Conservation (phyloP, 2,113 vertebrate genomes). For the Nestor notabilis region DNA sequence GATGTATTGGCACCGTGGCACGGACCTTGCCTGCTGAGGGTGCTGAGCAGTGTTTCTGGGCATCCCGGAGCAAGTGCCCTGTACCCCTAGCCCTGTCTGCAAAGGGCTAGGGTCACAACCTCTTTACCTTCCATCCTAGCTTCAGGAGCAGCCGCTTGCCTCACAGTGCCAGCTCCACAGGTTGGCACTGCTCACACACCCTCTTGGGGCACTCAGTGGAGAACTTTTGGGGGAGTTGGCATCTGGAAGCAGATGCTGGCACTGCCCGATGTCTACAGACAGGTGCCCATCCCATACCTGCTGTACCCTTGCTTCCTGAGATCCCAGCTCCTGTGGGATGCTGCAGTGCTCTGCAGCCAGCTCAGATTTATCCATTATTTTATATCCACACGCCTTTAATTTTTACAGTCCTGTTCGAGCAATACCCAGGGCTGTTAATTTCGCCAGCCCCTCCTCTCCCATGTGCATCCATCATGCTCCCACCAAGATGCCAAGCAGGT, state of each 20-base stretch:
- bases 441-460: background rate
- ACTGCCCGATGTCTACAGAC: background rate
- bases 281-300: background rate
- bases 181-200: background rate
- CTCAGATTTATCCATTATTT: conserved; percentile 63
- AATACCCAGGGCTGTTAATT: conserved; percentile 40
- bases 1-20: accelerated
- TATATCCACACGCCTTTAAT: conserved; percentile 61
- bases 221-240: accelerated
- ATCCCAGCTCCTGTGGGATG: background rate
- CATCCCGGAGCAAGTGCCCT: background rate
- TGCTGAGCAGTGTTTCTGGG: background rate
- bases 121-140: background rate
- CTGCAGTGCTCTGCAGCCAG: background rate
- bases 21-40: background rate
- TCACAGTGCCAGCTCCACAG: background rate
- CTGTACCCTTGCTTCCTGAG: accelerated
- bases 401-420: conserved; percentile 58
- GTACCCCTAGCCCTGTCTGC: background rate
- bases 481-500: background rate
- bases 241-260: accelerated
- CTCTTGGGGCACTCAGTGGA: accelerated
- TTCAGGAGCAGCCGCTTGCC: background rate
- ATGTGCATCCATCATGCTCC: background rate
- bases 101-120: background rate